These are phyloP conservation scores for Alosa alosa DNA, from an alignment of 2,113 vertebrate species.

Conservation along the genomic window DNA sequence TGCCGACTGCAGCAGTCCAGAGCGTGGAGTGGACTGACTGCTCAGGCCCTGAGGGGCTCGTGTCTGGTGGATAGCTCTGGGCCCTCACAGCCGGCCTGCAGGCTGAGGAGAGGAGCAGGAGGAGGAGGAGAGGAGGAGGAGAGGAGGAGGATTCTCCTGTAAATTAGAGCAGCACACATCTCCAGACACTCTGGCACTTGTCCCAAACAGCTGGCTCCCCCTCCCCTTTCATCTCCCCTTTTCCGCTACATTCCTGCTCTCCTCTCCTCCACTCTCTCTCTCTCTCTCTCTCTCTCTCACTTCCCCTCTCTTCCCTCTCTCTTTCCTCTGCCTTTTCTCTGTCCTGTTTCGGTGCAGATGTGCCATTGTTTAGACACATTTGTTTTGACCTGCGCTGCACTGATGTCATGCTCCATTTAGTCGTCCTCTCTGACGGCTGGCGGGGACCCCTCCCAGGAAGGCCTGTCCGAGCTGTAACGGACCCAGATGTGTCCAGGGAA, in stretches of 20 bases:
- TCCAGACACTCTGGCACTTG: conserved; percentile 58
- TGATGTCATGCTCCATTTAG: conserved; percentile 75
- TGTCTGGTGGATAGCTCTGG: conserved; percentile 5
- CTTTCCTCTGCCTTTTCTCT: conserved; percentile 19
- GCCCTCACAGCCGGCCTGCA: background rate
- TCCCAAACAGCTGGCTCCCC: conserved; percentile 66
- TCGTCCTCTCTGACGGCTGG: conserved; percentile 40
- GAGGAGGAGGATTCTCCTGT: conserved; percentile 59
- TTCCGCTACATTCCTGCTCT: conserved; percentile 61
- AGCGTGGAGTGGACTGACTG: background rate
- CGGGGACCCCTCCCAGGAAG: background rate
- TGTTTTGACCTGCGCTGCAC: conserved; percentile 63
- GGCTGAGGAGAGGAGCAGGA: conserved; percentile 4
- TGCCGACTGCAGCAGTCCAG: background rate
- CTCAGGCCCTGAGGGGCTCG: background rate
- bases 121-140: background rate
- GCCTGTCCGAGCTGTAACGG: background rate
- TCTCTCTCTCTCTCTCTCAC: background rate
- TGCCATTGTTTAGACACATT: conserved; percentile 71
- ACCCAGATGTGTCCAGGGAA: conserved; percentile 8
- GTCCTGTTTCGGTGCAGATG: conserved; percentile 64
- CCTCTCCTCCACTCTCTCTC: conserved; percentile 1
- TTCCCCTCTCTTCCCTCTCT: too few relatives aligned
- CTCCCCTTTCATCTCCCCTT: conserved; percentile 61
- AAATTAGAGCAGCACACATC: conserved; percentile 64